phyloP scores from a whole-genome alignment of 2,888 invertebrate species.

The Ephialtes manifestator region DNA sequence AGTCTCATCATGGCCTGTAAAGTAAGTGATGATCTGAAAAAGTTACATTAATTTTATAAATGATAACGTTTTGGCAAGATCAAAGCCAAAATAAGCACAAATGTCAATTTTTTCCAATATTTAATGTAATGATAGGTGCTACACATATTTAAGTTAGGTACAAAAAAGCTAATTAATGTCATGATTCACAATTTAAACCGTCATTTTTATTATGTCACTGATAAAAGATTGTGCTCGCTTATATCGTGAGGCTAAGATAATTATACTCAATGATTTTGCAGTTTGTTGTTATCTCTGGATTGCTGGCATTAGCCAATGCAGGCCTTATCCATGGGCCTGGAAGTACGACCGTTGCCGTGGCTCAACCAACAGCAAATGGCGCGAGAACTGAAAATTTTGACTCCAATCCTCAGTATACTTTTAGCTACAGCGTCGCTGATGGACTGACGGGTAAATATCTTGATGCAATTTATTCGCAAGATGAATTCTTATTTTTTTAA shows the following conservation, averaged over 20 bases:
- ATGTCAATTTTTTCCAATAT: too few species aligned
- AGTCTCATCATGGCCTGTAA: slow-evolving; percentile 75
- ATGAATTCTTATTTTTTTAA: background rate
- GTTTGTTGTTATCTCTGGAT: slow-evolving; percentile 75
- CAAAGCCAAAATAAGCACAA: background rate
- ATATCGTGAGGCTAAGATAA: background rate
- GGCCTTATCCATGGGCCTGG: slow-evolving; percentile 76
- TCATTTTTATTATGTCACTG: background rate
- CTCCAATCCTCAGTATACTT: slow-evolving; percentile 82
- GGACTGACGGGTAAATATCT: slow-evolving; percentile 79
- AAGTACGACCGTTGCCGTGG: slow-evolving; percentile 77
- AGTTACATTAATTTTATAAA: background rate
- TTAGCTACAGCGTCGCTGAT: slow-evolving; percentile 83
- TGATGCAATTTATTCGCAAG: background rate
- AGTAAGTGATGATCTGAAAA: slow-evolving; percentile 73
- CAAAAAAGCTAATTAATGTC: background rate
- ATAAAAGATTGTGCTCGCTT: background rate
- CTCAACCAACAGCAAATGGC: slow-evolving; percentile 75
- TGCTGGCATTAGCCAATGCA: slow-evolving; percentile 77
- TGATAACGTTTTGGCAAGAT: background rate
- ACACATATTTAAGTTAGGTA: too few species aligned
- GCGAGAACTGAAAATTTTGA: slow-evolving; percentile 78
- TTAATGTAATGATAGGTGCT: too few species aligned
- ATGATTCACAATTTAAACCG: background rate
- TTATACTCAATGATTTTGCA: slow-evolving; percentile 47